Evolutionary conservation across 1,140 invertebrate species (phyloP), one percentile per base, ranked within the genome.

Genomic region (Diploscapter pachys): DNA sequence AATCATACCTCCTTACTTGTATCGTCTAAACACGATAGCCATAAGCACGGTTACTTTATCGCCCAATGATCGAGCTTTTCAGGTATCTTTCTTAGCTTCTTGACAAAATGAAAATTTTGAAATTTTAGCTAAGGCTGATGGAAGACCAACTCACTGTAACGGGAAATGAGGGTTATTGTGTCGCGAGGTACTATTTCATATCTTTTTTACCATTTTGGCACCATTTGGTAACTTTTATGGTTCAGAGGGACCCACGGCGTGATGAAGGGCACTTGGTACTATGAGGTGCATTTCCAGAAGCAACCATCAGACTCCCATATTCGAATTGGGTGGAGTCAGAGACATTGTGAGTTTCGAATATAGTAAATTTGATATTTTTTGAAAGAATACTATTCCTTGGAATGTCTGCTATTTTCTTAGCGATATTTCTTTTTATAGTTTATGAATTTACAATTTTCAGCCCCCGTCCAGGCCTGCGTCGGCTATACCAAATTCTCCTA

Each of bases 401-500:
- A 69, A 69, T 63, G 31, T 8, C 51, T 8, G 67, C 13, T 63
- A 69, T 62, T 55, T 55, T 57, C 65, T 54, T 66, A 11, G 11
- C 49, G n/a, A 11, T n/a, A n/a, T 66, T 13, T 9, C 8, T 11
- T 70, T 49, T 75, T 76, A 57, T 2, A 49, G 52, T 63, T 50
- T 13, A 9, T 31, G 49, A 63, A 53, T 11, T 3, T n/a, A 9
- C 51, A 4, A 31, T 54, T 69, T 84, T 72, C 92, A 89, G 94
- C 93, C 51, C 96, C 96, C 88, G 88, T 99, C 72, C 96, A 99
- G 89, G 90, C 90, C 0, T 91, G 90, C 8, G 87, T 90, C 77
- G 91, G 91, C 3, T 99, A 97, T 88, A 96, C 98, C 87, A 96
- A 96, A 88, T 99, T 98, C 87, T 95, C 95, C 8, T 99, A 99